phyloP scores from a whole-genome alignment of 2,888 invertebrate species.

The Dorcus hopei region DNA sequence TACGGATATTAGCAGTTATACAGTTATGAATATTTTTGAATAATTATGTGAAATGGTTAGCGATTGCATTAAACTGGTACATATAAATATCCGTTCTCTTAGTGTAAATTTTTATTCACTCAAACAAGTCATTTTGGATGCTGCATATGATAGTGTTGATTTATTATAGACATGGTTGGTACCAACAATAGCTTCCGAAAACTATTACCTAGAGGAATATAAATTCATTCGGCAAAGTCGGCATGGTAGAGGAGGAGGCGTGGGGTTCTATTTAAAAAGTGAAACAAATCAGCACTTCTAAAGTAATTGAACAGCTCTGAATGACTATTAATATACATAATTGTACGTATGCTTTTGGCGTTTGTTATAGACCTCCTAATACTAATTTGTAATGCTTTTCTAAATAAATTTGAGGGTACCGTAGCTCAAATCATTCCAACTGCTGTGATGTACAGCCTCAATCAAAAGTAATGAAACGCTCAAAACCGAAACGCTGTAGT shows the following conservation, averaged over 20 bases:
- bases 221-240: neutral
- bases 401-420: neutral
- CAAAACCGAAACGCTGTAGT: no score
- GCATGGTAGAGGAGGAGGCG: neutral
- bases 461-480: no score
- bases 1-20: no score
- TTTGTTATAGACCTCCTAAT: neutral
- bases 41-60: no score
- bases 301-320: neutral
- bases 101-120: no score
- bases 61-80: no score
- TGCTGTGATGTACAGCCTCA: no score
- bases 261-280: neutral
- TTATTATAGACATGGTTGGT: neutral
- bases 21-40: no score
- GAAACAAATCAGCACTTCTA: neutral
- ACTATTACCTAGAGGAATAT: neutral
- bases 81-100: no score
- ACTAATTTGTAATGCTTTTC: neutral
- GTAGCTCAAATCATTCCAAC: neutral
- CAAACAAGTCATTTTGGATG: no score
- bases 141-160: neutral
- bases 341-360: neutral
- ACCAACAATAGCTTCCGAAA: neutral
- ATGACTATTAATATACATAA: neutral